phyloP scores from a whole-genome alignment of 1,140 invertebrate genomes.

The Notospermus geniculatus region DNA sequence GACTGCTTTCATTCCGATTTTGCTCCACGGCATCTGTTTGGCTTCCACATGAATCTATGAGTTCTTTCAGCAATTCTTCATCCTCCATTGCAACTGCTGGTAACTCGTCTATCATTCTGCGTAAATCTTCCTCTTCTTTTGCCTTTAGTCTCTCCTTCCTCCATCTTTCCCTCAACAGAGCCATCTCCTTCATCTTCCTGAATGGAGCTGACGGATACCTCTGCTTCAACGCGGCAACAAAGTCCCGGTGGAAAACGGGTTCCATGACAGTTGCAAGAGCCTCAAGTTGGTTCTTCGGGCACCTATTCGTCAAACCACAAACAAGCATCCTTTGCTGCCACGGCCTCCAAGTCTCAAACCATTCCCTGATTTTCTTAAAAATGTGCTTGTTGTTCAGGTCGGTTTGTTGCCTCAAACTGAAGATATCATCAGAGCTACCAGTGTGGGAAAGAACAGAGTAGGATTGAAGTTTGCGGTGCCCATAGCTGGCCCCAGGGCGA shows the following conservation, averaged over 20 bases:
- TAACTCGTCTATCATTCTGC: neutral
- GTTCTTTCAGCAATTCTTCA: neutral
- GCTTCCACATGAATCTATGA: neutral
- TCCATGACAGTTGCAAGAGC: constrained; percentile 45
- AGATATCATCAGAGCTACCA: constrained; percentile 1
- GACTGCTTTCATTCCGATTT: neutral
- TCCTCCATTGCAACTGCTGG: neutral
- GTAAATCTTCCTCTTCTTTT: neutral
- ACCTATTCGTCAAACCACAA: constrained; percentile 44
- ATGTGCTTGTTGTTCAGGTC: constrained; percentile 45
- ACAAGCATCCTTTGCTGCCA: constrained; percentile 47
- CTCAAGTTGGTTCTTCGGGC: constrained; percentile 37
- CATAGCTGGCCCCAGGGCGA: neutral
- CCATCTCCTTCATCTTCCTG: constrained; percentile 15
- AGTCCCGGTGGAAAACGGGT: constrained; percentile 46
- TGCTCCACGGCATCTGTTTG: neutral
- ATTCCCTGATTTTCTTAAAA: constrained; percentile 41
- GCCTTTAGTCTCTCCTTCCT: neutral
- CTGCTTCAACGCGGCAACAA: constrained; percentile 28
- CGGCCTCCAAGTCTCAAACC: constrained; percentile 44
- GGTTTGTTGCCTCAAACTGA: neutral
- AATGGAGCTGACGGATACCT: constrained; percentile 36
- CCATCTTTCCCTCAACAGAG: neutral
- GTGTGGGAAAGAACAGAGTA: neutral
- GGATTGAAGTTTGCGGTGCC: neutral